Evolutionary conservation across 2,888 invertebrate species (phyloP).

Genomic region (Operophtera brumata): DNA sequence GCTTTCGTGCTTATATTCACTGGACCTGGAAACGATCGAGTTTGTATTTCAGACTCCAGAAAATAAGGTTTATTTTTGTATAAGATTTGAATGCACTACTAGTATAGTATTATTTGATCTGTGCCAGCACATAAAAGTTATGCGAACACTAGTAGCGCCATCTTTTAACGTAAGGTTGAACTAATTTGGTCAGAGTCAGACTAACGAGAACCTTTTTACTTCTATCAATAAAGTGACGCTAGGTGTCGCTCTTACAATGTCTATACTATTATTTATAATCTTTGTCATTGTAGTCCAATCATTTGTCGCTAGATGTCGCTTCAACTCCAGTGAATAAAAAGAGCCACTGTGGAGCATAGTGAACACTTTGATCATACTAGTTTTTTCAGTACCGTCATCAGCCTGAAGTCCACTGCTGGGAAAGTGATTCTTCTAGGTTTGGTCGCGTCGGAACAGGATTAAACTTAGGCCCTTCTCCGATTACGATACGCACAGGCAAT

Average conservation of each 20-base stretch:
- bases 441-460: too few species aligned
- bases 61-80: background rate
- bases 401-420: too few species aligned
- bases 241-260: background rate
- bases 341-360: too few species aligned
- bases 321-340: too few species aligned
- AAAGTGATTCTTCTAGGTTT: too few species aligned
- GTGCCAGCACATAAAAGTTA: too few species aligned
- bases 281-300: background rate
- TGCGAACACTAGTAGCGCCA: slow-evolving; percentile 2
- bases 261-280: too few species aligned
- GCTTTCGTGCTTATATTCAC: slow-evolving; percentile 95
- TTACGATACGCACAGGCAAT: too few species aligned
- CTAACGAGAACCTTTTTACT: background rate
- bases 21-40: slow-evolving; percentile 81
- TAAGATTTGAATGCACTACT: background rate
- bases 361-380: too few species aligned
- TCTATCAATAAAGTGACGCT: background rate
- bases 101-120: too few species aligned
- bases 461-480: too few species aligned
- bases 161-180: background rate
- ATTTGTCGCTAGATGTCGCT: background rate
- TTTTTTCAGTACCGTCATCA: too few species aligned
- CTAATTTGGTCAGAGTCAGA: background rate
- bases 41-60: background rate